phyloP scores from a whole-genome alignment of 2,888 invertebrate species.

The Lasioglossum villosulum region DNA sequence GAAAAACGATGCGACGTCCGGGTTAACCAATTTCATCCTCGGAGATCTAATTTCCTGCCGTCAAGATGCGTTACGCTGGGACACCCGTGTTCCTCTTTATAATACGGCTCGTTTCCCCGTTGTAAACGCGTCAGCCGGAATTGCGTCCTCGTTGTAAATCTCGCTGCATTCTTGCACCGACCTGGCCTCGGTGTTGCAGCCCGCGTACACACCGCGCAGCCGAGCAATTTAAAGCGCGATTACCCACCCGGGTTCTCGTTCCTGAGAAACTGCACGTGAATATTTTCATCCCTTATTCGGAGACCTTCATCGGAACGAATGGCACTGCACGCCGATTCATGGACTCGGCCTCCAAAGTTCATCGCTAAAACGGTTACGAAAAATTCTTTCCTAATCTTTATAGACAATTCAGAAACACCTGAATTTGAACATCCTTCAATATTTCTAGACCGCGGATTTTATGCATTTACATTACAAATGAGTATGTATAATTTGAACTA shows the following conservation, averaged over 20 bases:
- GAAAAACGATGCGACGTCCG: conserved; percentile 64
- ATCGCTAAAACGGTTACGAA: not conserved
- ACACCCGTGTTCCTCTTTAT: conserved; percentile 73
- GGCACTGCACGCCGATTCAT: not conserved
- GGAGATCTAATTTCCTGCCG: conserved; percentile 79
- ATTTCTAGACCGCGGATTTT: not conserved
- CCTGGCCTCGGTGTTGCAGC: conserved; percentile 20
- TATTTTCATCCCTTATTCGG: conserved; percentile 58
- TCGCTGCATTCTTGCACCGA: conserved; percentile 68
- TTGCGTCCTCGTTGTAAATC: conserved; percentile 76
- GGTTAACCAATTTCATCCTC: conserved; percentile 75
- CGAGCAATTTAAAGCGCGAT: conserved; percentile 68
- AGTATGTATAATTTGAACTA: no score
- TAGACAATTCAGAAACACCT: not conserved
- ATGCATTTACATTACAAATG: not conserved
- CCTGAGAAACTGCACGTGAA: conserved; percentile 50
- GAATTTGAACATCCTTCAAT: not conserved
- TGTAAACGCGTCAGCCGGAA: conserved; percentile 77
- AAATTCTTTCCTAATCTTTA: no score
- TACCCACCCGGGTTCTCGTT: conserved; percentile 52
- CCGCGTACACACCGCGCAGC: conserved; percentile 33
- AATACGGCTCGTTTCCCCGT: conserved; percentile 72
- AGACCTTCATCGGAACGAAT: conserved; percentile 8
- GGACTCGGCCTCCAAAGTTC: not conserved
- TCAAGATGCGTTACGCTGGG: conserved; percentile 72